phyloP scores from a whole-genome alignment of 2,888 invertebrate genomes.

The Muscina levida region DNA sequence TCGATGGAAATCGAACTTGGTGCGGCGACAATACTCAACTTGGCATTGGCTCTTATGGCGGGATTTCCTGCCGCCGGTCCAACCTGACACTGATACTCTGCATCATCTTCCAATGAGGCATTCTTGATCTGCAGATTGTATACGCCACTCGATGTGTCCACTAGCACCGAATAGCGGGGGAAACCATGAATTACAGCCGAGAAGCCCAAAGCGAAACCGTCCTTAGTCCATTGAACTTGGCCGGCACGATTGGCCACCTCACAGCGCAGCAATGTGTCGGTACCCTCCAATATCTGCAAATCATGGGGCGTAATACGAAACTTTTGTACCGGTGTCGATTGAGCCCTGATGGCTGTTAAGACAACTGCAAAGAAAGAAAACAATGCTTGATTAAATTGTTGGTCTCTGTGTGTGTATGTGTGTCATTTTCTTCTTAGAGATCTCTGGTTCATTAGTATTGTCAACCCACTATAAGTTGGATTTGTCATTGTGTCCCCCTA shows the following conservation, averaged over 20 bases:
- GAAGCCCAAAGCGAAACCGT: slow-evolving; percentile 93
- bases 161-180: slow-evolving; percentile 92
- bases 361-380: slow-evolving; percentile 47
- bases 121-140: slow-evolving; percentile 95
- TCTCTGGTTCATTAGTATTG: neutral
- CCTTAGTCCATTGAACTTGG: slow-evolving; percentile 96
- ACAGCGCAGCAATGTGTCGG: slow-evolving; percentile 90
- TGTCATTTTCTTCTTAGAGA: slow-evolving; percentile 1
- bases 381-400: slow-evolving; percentile 32
- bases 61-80: slow-evolving; percentile 90
- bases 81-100: slow-evolving; percentile 98
- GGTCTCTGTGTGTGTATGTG: no score
- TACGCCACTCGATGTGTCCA: slow-evolving; percentile 89
- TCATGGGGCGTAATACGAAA: slow-evolving; percentile 89
- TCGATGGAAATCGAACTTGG: slow-evolving; percentile 76
- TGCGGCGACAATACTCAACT: slow-evolving; percentile 84
- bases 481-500: slow-evolving; percentile 4
- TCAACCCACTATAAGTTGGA: slow-evolving; percentile 3
- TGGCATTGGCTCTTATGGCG: slow-evolving; percentile 92
- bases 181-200: slow-evolving; percentile 89
- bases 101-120: slow-evolving; percentile 94
- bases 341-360: slow-evolving; percentile 40
- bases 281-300: slow-evolving; percentile 90
- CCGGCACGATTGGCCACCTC: slow-evolving; percentile 91
- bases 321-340: slow-evolving; percentile 84